Base-by-base conservation (phyloP, 2,888 invertebrate species). In the Acrobasis consociella region DNA sequence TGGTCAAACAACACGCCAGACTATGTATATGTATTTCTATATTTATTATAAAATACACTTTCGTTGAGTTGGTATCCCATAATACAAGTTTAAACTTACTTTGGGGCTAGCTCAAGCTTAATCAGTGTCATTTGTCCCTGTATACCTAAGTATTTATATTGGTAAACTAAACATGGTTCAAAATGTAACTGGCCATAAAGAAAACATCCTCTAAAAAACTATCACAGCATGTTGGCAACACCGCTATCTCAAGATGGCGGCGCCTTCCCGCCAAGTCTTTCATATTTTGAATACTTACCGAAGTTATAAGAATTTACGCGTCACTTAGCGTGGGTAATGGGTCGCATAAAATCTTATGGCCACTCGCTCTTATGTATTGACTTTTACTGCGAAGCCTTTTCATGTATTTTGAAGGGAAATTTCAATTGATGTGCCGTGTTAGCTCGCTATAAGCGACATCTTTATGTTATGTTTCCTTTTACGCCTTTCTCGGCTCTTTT, bases 251-350 rank as follows among this genome's bases (percentile, higher is more conserved):
- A 42, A 50, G 50, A 49, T 17, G 39, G 51, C 51, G 51, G 60
- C 16, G n/a, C 8, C 16, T 51, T 51, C 51, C 50, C 60, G 39
- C 66, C 68, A 65, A 73, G 73, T 78, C 86, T 83, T 87, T 87
- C 87, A 87, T 87, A 88, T 90, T 91, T 91, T 88, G 89, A 89
- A 90, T 91, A 85, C 86, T 86, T 83, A 82, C 82, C 78, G 82
- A 82, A 84, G 90, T 91, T 92, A 91, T 91, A 91, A 91, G 91
- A 92, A 91, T 91, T 91, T 93, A 93, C 90, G 91, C 82, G 78
- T 80, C 91, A 87, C 87, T 91, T 88, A 86, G 56, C 82, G 70
- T 67, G 78, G 80, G 87, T 90, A 90, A 93, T 89, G 90, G 85
- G 67, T 68, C 78, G 74, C 86, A 87, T 93, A 92, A 93, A 93